Evolutionary conservation across 1,140 invertebrate species (phyloP), one percentile per base, ranked within the genome.

Genomic region (Hydropsyche tenuis): DNA sequence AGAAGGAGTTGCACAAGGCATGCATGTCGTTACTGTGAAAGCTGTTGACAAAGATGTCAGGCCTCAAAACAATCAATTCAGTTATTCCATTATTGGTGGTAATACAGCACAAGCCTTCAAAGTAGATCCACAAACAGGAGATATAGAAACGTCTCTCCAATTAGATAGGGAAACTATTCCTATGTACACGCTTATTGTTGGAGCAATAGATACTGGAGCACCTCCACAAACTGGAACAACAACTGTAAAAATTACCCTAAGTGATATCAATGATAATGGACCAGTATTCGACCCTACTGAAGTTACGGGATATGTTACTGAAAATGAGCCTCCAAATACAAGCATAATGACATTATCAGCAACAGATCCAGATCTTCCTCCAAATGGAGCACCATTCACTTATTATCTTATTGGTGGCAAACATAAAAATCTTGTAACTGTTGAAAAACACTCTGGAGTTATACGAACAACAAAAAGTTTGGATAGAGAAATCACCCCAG

Each of bases 261-360:
- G 88, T 11, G 96, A 99, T 82, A 88, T 97, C 7, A 98, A 98
- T 81, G 97, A 99, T 78, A 98, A 98, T 81, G 94, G 93, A 0
- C 96, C 96, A 0, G 82, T 90, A 4, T 96, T 99, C 79, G 90
- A 92, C 68, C 82, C 90, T 0, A 83, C 88, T 0, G 88, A 90
- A 43, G 85, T 92, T 9, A 83, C 90, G 27, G 95, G 93, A 0
- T 90, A 92, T 76, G 89, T 98, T 0, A 88, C 88, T 45, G 96
- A 99, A 85, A 97, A 97, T 81, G 93, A 96, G 83, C 92, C 93
- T 0, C 86, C 91, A 1, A 92, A 91, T 71, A 93, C 93, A 0
- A 92, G 89, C 72, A 90, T 98, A 0, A 93, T 96, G 87, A 93
- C 90, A 0, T 81, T 99, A 5, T 88, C 88, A 42, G 96, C 96